Evolutionary conservation across 2,113 vertebrate species (phyloP).

Genomic region (Strigops habroptila): DNA sequence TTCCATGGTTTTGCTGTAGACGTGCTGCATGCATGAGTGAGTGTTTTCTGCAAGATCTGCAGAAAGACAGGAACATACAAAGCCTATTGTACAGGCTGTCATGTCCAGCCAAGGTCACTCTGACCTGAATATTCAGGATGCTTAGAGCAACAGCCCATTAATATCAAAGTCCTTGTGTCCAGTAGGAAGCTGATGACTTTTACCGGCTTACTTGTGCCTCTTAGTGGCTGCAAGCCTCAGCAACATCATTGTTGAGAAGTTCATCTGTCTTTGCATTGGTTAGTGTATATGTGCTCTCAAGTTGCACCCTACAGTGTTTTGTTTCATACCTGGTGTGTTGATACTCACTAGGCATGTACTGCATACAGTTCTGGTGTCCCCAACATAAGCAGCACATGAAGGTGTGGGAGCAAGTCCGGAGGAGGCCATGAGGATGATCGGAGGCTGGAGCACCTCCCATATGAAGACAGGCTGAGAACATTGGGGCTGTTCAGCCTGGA

Average conservation of each 20-base stretch:
- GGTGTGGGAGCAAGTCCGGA: not conserved
- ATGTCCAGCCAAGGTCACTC: not conserved
- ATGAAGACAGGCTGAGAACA: not conserved
- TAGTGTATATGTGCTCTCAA: not conserved
- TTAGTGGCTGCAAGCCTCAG: not conserved
- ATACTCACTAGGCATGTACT: not conserved
- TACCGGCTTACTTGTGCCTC: not conserved
- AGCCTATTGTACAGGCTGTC: not conserved
- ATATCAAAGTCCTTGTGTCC: not conserved
- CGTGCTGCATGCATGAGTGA: not conserved
- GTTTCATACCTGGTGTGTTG: not conserved
- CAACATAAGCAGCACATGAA: not conserved
- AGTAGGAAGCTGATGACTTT: not conserved
- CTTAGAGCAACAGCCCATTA: not conserved
- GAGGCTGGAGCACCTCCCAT: not conserved
- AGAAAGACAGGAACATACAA: not conserved
- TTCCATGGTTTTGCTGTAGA: not conserved
- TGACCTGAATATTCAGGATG: rapidly evolving
- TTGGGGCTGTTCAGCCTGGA: not conserved
- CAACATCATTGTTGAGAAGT: not conserved
- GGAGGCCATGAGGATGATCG: not conserved
- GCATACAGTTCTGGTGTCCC: not conserved
- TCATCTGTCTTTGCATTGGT: not conserved
- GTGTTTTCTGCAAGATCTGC: not conserved
- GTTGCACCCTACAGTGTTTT: not conserved